phyloP scores from a whole-genome alignment of 2,888 invertebrate species.

The Epinotia ramella region DNA sequence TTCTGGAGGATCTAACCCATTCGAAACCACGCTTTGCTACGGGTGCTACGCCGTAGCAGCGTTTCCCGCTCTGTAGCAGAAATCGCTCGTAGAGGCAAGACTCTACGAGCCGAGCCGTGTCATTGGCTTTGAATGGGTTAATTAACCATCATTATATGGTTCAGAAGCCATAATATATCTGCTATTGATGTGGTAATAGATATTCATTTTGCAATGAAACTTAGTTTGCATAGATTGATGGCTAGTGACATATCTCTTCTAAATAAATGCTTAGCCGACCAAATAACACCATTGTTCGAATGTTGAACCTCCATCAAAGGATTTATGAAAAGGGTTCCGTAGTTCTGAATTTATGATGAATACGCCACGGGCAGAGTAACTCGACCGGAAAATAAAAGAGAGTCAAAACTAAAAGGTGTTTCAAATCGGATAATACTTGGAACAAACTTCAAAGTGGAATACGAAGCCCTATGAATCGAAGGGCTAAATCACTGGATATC shows the following conservation, averaged over 20 bases:
- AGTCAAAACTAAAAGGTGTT: constrained; percentile 31
- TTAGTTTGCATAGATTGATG: constrained; percentile 2
- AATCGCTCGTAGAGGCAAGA: too few species aligned
- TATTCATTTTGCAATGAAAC: constrained; percentile 1
- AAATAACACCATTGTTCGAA: constrained; percentile 17
- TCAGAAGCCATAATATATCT: too few species aligned
- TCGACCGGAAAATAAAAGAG: constrained; percentile 23
- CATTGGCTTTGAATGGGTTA: too few species aligned
- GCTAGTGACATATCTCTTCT: not conserved
- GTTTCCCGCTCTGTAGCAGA: too few species aligned
- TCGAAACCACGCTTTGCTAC: too few species aligned
- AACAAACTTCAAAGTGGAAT: constrained; percentile 13
- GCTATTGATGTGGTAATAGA: not conserved
- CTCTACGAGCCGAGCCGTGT: too few species aligned
- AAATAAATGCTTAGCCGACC: not conserved
- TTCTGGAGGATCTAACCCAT: too few species aligned
- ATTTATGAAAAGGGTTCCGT: constrained; percentile 37
- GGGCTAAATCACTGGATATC: constrained; percentile 30
- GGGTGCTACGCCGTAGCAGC: too few species aligned
- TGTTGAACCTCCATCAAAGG: constrained; percentile 23
- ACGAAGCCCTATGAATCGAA: constrained; percentile 22
- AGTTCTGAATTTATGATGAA: constrained; percentile 39
- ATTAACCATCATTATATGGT: too few species aligned
- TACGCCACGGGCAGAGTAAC: constrained; percentile 5
- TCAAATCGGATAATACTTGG: constrained; percentile 27